Conservation (phyloP, 64 coral and sea anemone genomes). For the Hydrozoanthus tunicans region DNA sequence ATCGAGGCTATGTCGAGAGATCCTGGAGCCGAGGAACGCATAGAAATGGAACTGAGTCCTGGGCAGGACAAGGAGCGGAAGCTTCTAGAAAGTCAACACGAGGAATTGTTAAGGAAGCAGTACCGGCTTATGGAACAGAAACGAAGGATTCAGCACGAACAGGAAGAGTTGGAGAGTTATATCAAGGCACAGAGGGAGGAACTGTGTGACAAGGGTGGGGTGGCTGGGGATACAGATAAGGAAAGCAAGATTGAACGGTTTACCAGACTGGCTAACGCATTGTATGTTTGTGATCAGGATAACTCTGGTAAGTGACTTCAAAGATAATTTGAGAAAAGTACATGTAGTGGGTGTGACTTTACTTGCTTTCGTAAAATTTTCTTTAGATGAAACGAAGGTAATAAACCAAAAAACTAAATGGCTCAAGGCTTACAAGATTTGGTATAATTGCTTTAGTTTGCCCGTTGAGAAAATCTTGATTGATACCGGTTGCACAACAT, state of each 20-base stretch:
- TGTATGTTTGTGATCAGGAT: conserved; percentile 67
- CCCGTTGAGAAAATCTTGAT: too few species aligned
- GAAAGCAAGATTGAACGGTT: conserved; percentile 78
- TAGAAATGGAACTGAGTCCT: conserved; percentile 8
- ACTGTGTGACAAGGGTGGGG: conserved; percentile 11
- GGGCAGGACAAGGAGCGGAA: conserved; percentile 25
- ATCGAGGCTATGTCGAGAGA: conserved; percentile 25
- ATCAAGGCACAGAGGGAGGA: conserved; percentile 54
- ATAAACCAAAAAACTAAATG: too few species aligned
- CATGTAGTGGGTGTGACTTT: too few species aligned
- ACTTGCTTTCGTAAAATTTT: too few species aligned
- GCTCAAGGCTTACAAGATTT: too few species aligned
- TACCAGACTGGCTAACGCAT: conserved; percentile 69
- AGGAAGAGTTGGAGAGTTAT: conserved; percentile 71
- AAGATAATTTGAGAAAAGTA: too few species aligned
- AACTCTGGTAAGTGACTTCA: conserved; percentile 50
- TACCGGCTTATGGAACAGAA: conserved; percentile 69
- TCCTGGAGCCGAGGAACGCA: neutral
- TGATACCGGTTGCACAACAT: too few species aligned
- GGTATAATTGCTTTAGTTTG: too few species aligned
- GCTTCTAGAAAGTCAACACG: conserved; percentile 43
- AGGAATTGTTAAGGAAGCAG: conserved; percentile 52
- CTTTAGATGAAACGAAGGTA: too few species aligned
- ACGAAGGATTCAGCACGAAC: conserved; percentile 64
- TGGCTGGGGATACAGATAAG: conserved; percentile 19